A percentile compares a stretch with the other conserved stretches of the same genome.
Conservation (phyloP, 2,113 vertebrate genomes). For the Psilopogon haemacephalus region DNA sequence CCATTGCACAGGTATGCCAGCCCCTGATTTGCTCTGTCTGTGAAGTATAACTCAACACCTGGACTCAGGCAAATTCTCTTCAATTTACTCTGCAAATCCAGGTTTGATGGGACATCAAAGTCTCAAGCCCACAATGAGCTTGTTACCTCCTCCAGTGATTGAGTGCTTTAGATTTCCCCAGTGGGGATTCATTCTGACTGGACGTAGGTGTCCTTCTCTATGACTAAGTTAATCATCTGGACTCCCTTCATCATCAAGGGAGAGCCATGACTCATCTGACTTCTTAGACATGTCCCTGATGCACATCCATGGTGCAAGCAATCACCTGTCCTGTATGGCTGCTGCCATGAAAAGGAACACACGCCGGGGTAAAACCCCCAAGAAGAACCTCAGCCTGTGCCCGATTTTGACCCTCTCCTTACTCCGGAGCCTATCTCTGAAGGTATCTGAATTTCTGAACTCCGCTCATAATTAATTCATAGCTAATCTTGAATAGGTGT, state of each 20-base stretch:
- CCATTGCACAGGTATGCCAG: background rate
- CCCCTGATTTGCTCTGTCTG: background rate
- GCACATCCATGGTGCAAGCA: background rate
- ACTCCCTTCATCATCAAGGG: background rate
- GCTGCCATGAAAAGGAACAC: background rate
- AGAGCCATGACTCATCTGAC: background rate
- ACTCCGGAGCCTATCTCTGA: background rate
- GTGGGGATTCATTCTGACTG: background rate
- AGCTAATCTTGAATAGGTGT: constrained; percentile 65
- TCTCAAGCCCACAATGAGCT: background rate
- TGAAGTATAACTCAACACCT: background rate
- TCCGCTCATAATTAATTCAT: constrained; percentile 68
- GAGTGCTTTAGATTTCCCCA: background rate
- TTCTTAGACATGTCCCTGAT: background rate
- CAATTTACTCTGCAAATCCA: background rate
- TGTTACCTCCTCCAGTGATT: background rate
- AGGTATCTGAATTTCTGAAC: constrained; percentile 42
- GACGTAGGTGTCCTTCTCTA: background rate
- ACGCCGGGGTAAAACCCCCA: background rate
- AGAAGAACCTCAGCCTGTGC: background rate
- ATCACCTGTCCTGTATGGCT: background rate
- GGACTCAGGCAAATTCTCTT: background rate
- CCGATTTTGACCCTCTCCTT: constrained; percentile 8
- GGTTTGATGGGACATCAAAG: background rate
- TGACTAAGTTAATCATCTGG: background rate